phyloP scores from a whole-genome alignment of 2,113 vertebrate species.

The Elgaria multicarinata region DNA sequence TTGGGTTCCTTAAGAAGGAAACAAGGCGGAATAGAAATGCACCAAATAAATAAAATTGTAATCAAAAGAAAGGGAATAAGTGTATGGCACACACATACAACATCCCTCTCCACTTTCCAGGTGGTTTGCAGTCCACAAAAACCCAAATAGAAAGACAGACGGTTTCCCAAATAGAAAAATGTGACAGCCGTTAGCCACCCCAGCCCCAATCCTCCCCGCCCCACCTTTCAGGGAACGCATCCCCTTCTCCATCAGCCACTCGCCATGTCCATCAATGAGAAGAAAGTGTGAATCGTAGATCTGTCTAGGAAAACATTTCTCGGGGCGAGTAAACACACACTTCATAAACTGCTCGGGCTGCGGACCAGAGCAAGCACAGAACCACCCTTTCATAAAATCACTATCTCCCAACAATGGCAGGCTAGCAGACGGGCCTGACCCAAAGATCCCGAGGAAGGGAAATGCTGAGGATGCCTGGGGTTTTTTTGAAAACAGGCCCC shows the following conservation, averaged over 20 bases:
- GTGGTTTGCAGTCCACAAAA: background rate
- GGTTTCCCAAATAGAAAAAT: background rate
- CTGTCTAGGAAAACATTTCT: slow-evolving; percentile 21
- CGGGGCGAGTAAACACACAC: slow-evolving; percentile 21
- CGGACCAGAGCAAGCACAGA: slow-evolving; percentile 22
- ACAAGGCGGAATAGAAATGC: no score
- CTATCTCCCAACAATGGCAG: slow-evolving; percentile 33
- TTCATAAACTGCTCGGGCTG: slow-evolving; percentile 30
- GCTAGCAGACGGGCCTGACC: background rate
- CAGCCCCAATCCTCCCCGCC: background rate
- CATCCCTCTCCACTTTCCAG: background rate
- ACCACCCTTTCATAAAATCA: slow-evolving; percentile 45
- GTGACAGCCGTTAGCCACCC: background rate
- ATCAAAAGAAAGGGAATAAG: background rate
- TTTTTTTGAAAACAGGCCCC: slow-evolving; percentile 19
- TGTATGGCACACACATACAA: background rate
- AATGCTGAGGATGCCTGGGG: slow-evolving; percentile 26
- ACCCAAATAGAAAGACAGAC: background rate
- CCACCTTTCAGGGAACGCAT: background rate
- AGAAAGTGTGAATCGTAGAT: slow-evolving; percentile 29
- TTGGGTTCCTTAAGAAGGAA: no score
- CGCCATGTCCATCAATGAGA: slow-evolving; percentile 1
- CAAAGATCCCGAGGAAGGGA: slow-evolving; percentile 15
- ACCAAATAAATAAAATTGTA: no score
- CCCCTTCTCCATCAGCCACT: background rate